Conservation (phyloP, 2,113 vertebrate species). For the Paradoxurus hermaphroditus region DNA sequence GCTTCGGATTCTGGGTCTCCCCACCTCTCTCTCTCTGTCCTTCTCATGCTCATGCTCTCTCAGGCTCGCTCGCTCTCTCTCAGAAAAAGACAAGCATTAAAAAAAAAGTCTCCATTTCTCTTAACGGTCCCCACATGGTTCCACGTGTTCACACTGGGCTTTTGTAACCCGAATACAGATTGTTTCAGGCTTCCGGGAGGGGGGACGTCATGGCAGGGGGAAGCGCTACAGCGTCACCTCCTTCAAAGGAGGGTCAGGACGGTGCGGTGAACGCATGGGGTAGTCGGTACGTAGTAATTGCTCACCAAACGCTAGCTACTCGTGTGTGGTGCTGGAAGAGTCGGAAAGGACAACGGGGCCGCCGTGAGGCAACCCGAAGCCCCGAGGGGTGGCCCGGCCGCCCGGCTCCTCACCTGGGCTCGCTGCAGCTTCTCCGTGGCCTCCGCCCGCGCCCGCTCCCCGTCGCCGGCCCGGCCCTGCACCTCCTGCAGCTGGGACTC, state of each 20-base stretch:
- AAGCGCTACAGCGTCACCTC: neutral
- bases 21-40: too few relatives aligned
- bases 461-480: conserved; percentile 83
- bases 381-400: neutral
- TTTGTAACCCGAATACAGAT: neutral
- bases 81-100: too few relatives aligned
- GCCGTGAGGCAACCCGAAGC: neutral
- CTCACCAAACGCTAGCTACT: neutral
- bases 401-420: conserved; percentile 84
- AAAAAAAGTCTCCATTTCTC: neutral
- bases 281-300: neutral
- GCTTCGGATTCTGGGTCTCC: too few relatives aligned
- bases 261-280: neutral
- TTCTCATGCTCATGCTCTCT: too few relatives aligned
- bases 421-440: conserved; percentile 86
- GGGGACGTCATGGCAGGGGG: neutral
- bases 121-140: too few relatives aligned
- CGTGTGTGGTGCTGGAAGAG: neutral
- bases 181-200: neutral
- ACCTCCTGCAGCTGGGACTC: conserved; percentile 89
- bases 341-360: neutral
- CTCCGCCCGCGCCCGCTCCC: conserved; percentile 86
- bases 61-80: too few relatives aligned
- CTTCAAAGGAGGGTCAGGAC: neutral
- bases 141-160: neutral